Conservation (phyloP, 2,797 vertebrate genomes). For the Zenarchopterus dispar region DNA sequence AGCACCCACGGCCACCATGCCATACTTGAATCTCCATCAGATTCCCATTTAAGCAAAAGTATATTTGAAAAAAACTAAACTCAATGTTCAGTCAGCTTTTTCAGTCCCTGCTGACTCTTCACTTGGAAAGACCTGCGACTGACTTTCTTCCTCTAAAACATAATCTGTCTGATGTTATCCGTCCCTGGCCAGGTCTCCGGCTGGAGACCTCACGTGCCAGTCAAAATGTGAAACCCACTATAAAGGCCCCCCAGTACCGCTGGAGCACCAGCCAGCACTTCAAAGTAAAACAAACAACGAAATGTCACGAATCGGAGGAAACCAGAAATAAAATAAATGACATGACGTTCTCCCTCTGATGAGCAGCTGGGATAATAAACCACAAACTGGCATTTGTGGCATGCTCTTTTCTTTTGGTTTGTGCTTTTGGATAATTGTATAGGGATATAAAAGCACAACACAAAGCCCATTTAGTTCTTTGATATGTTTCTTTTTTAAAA, state of each 20-base stretch:
- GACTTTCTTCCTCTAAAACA: slow-evolving; percentile 27
- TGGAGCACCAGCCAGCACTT: slow-evolving; percentile 44
- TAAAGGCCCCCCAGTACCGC: slow-evolving; percentile 44
- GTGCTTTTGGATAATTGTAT: slow-evolving; percentile 2
- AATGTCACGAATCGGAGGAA: slow-evolving; percentile 54
- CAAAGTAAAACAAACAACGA: slow-evolving; percentile 65
- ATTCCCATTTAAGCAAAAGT: too few species aligned
- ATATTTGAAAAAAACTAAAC: too few species aligned
- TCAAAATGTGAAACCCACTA: slow-evolving; percentile 58
- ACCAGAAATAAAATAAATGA: slow-evolving; percentile 66
- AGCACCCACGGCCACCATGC: not conserved
- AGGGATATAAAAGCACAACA: slow-evolving; percentile 2
- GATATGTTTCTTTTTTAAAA: not conserved
- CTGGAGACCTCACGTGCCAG: slow-evolving; percentile 56
- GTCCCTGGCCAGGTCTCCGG: slow-evolving; percentile 25
- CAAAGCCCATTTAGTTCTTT: not conserved
- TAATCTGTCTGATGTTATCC: slow-evolving; percentile 31
- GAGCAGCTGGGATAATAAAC: slow-evolving; percentile 78
- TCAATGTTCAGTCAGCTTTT: slow-evolving; percentile 27
- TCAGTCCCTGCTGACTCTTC: slow-evolving; percentile 21
- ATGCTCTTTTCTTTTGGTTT: not conserved
- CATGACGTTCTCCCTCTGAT: slow-evolving; percentile 44
- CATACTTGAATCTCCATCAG: too few species aligned
- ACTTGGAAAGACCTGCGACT: slow-evolving; percentile 23
- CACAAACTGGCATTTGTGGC: slow-evolving; percentile 38